Evolutionary conservation across 92 coral and sea anemone genomes (phyloP).

Genomic region (Pocillopora meandrina): DNA sequence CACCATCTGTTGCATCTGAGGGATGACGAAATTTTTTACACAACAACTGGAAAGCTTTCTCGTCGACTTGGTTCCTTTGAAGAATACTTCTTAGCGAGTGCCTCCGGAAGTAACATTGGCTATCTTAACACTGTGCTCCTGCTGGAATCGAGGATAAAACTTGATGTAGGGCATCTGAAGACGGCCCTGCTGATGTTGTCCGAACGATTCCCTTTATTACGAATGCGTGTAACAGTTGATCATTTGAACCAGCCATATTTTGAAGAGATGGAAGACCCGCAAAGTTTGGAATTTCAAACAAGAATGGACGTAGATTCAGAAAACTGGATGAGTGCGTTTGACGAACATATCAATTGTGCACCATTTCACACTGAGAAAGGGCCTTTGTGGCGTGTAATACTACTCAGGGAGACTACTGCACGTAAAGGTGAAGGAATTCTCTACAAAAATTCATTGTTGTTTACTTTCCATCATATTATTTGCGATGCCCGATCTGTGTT

Average conservation of each 20-base stretch:
- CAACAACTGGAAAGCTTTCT: not conserved
- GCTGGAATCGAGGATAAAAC: conserved; percentile 19
- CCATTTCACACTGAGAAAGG: conserved; percentile 14
- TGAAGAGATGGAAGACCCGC: conserved; percentile 31
- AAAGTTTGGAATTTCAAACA: conserved; percentile 4
- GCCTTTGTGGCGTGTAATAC: conserved; percentile 45
- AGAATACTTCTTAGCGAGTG: not conserved
- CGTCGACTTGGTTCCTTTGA: not conserved
- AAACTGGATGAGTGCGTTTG: conserved; percentile 27
- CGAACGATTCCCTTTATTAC: conserved; percentile 42
- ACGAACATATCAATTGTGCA: conserved; percentile 19
- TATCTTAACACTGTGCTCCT: conserved; percentile 14
- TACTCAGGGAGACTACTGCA: conserved; percentile 20
- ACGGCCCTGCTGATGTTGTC: conserved; percentile 22
- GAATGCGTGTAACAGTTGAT: conserved; percentile 33
- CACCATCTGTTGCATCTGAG: not conserved
- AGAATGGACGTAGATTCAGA: not conserved
- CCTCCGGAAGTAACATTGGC: not conserved
- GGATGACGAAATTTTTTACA: not conserved
- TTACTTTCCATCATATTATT: conserved; percentile 6
- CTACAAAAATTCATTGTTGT: conserved; percentile 28
- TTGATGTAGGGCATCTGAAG: conserved; percentile 18
- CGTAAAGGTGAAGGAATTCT: not conserved
- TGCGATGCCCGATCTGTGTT: conserved; percentile 1
- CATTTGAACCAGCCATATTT: conserved; percentile 1